Conservation (phyloP, 2,797 vertebrate genomes). For the Arctocebus calabarensis region DNA sequence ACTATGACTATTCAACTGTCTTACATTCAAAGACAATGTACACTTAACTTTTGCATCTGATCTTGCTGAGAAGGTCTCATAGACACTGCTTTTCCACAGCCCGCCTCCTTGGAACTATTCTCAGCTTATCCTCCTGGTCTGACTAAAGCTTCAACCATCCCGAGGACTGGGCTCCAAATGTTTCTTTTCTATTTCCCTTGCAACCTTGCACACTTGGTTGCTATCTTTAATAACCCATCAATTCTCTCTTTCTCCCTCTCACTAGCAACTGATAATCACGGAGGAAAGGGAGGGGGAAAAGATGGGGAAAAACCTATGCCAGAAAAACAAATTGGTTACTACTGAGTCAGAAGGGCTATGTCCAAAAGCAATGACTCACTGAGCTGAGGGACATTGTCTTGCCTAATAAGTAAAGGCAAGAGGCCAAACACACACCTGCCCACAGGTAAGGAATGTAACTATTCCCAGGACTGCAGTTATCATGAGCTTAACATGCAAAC, state of each 20-base stretch:
- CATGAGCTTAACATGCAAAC: conserved; percentile 28
- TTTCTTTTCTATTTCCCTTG: conserved; percentile 8
- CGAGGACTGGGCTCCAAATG: neutral
- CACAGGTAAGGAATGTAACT: conserved; percentile 61
- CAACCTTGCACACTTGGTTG: neutral
- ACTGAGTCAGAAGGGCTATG: conserved; percentile 64
- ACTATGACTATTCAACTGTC: neutral
- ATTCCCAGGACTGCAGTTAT: conserved; percentile 55
- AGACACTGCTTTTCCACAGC: neutral
- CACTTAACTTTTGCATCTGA: neutral
- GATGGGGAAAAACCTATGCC: neutral
- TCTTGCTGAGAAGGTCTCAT: neutral
- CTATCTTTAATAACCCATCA: neutral
- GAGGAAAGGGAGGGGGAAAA: neutral
- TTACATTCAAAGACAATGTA: neutral
- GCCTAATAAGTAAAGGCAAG: conserved; percentile 55
- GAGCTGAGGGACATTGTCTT: conserved; percentile 37
- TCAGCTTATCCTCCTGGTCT: neutral
- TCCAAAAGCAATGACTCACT: conserved; percentile 71
- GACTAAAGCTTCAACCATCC: neutral
- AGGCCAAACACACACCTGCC: conserved; percentile 74
- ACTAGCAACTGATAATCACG: neutral
- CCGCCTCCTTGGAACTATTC: neutral
- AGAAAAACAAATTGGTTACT: conserved; percentile 67
- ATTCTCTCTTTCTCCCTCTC: neutral